phyloP scores from a whole-genome alignment of 2,888 invertebrate species.

The Drosophila niveifrons region DNA sequence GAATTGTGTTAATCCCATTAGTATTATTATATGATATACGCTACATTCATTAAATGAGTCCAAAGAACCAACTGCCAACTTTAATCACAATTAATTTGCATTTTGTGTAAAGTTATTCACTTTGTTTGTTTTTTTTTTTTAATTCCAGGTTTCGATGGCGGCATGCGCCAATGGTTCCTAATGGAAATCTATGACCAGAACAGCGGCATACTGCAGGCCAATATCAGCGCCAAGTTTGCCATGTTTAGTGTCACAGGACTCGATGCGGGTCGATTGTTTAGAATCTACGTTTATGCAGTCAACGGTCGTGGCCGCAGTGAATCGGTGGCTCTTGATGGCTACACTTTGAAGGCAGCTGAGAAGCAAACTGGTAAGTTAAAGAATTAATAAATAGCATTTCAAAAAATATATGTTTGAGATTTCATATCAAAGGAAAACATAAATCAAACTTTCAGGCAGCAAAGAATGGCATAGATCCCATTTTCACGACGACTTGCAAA shows the following conservation, averaged over 20 bases:
- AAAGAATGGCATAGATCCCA: background rate
- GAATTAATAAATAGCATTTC: background rate
- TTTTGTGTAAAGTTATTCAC: no score
- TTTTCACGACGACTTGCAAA: background rate
- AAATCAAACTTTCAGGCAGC: background rate
- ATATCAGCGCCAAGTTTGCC: slow-evolving; percentile 90
- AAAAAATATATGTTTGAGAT: background rate
- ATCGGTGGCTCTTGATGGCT: slow-evolving; percentile 89
- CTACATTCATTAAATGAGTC: background rate
- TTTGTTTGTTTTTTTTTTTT: background rate
- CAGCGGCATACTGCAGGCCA: slow-evolving; percentile 88
- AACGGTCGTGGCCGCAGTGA: slow-evolving; percentile 94
- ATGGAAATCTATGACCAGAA: slow-evolving; percentile 90
- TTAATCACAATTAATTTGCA: background rate
- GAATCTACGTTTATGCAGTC: slow-evolving; percentile 92
- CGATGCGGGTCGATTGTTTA: slow-evolving; percentile 91
- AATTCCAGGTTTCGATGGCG: slow-evolving; percentile 89
- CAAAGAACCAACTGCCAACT: background rate
- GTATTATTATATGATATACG: background rate
- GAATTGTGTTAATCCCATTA: background rate
- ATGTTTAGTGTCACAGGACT: slow-evolving; percentile 92
- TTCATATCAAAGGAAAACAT: background rate
- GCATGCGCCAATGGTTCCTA: slow-evolving; percentile 90
- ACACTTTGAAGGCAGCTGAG: slow-evolving; percentile 91
- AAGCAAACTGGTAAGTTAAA: slow-evolving; percentile 89